Conservation (phyloP, 1,140 invertebrate species). For the Drosophila persimilis region DNA sequence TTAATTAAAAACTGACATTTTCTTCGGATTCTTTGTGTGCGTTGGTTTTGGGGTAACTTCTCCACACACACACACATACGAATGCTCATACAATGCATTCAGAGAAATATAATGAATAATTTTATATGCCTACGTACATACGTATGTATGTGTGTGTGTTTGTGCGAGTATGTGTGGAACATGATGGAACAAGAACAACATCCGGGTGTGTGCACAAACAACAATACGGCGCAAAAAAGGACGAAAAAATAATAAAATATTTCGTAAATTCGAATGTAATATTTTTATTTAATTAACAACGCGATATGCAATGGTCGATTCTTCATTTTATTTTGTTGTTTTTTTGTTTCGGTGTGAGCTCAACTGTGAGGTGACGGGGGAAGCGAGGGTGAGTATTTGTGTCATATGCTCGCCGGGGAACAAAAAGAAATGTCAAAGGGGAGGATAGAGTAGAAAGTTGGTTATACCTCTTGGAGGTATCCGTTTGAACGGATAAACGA, state of each 20-base stretch:
- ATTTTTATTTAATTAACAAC: slow-evolving; percentile 57
- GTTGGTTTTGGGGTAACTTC: slow-evolving; percentile 16
- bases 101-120: slow-evolving; percentile 53
- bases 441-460: too few species aligned
- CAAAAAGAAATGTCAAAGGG: too few species aligned
- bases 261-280: slow-evolving; percentile 26
- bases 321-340: not conserved
- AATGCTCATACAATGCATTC: slow-evolving; percentile 4
- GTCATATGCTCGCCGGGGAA: too few species aligned
- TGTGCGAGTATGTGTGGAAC: too few species aligned
- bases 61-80: not conserved
- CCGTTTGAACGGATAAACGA: too few species aligned
- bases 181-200: slow-evolving; percentile 18
- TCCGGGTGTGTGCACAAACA: slow-evolving; percentile 10
- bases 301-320: slow-evolving; percentile 23
- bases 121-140: slow-evolving; percentile 10
- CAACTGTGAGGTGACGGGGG: not conserved
- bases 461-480: too few species aligned
- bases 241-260: slow-evolving; percentile 9
- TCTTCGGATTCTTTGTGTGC: slow-evolving; percentile 11
- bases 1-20: slow-evolving; percentile 69
- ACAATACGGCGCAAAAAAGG: slow-evolving; percentile 1
- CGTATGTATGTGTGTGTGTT: not conserved
- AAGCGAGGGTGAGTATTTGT: too few species aligned
- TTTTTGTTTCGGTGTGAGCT: slow-evolving; percentile 5